A percentile compares a stretch with the other conserved stretches of the same genome.
Evolutionary conservation across 53 echinoderm and acorn worm species (phyloP).

Genomic region (Pentamera pediparva): DNA sequence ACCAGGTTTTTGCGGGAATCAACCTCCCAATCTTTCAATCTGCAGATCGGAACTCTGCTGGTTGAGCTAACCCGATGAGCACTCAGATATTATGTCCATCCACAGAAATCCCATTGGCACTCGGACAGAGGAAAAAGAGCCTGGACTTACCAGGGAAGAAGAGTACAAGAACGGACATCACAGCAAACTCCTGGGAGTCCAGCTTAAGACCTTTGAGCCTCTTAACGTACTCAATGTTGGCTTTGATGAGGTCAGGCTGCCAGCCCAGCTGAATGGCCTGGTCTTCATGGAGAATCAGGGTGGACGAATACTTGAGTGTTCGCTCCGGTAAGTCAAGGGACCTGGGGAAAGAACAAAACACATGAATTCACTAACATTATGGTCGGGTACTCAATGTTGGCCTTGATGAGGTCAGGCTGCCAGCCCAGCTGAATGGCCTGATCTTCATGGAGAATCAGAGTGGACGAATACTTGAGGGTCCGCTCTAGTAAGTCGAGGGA

Average conservation of each 20-base stretch:
- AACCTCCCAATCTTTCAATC: too few relatives aligned
- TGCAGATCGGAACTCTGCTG: too few relatives aligned
- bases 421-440: constrained; percentile 54
- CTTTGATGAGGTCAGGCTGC: constrained; percentile 48
- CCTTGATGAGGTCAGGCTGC: constrained; percentile 48
- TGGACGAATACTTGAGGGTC: constrained; percentile 37
- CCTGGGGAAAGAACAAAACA: constrained; percentile 4
- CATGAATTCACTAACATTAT: too few relatives aligned
- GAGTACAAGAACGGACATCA: constrained; percentile 59
- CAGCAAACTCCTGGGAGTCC: constrained; percentile 55
- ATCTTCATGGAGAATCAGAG: constrained; percentile 32
- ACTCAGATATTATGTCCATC: too few relatives aligned
- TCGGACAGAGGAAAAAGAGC: too few relatives aligned
- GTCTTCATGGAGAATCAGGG: constrained; percentile 32
- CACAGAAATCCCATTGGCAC: too few relatives aligned
- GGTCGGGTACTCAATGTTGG: constrained; percentile 51
- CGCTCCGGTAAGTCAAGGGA: constrained; percentile 18
- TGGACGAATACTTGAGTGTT: constrained; percentile 37
- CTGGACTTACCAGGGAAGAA: constrained; percentile 64
- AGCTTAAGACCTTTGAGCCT: constrained; percentile 40
- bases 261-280: constrained; percentile 54
- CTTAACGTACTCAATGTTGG: constrained; percentile 46
- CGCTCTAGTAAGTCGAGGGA: constrained; percentile 17
- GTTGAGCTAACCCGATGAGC: too few relatives aligned
- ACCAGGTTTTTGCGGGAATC: too few relatives aligned